These are phyloP conservation scores for Podarcis siculus DNA, from an alignment of 2,797 vertebrate genomes.

Conservation along the genomic window DNA sequence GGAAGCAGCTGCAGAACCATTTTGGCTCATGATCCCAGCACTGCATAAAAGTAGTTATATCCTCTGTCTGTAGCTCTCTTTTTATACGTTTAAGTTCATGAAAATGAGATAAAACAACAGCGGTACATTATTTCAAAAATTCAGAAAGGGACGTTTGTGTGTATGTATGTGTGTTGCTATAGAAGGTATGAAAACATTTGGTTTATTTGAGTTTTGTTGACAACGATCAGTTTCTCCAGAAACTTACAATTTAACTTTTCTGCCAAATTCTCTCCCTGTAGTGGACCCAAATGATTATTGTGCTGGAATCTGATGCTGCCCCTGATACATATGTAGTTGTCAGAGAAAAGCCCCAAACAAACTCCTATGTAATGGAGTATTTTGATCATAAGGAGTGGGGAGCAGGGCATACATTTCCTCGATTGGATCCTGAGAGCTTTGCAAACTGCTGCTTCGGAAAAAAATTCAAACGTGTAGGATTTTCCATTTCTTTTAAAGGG, in stretches of 20 bases:
- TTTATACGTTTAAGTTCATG: conserved; percentile 50
- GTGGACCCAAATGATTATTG: conserved; percentile 40
- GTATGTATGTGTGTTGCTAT: conserved; percentile 20
- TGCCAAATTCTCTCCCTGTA: conserved; percentile 58
- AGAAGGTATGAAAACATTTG: conserved; percentile 67
- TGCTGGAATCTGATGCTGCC: not conserved
- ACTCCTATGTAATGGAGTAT: not conserved
- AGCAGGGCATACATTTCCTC: not conserved
- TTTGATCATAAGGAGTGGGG: too few relatives aligned
- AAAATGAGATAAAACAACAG: conserved; percentile 65
- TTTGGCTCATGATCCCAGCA: conserved; percentile 74
- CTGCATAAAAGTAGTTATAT: conserved; percentile 76
- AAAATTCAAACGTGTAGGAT: accelerated
- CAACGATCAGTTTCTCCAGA: too few relatives aligned
- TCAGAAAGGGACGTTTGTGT: conserved; percentile 12
- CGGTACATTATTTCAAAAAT: conserved; percentile 60
- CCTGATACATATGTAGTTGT: not conserved
- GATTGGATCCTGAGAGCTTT: not conserved
- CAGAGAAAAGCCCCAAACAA: not conserved
- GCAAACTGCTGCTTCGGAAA: not conserved
- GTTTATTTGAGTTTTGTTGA: not conserved
- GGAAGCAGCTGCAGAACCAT: conserved; percentile 68
- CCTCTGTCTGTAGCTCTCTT: conserved; percentile 62
- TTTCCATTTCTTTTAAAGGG: conserved; percentile 11
- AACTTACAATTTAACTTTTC: conserved; percentile 29